A percentile compares a stretch with the other conserved stretches of the same genome.
Evolutionary conservation across 2,797 vertebrate genomes (phyloP).

Genomic region (Chaetophractus vellerosus): DNA sequence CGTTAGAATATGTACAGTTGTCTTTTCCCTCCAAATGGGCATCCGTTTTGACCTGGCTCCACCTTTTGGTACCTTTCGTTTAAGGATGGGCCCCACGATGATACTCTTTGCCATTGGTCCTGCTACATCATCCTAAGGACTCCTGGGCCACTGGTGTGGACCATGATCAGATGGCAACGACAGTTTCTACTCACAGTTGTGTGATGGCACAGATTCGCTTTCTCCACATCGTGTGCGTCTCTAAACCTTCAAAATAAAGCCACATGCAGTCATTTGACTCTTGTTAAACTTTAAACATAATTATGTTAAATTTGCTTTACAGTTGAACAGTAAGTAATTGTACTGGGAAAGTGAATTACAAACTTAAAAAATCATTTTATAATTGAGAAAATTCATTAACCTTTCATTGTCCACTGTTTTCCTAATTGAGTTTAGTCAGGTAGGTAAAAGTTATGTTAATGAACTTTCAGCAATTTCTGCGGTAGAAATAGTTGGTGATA

Average conservation of each 20-base stretch:
- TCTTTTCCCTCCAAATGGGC: not conserved
- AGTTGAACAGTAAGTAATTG: not conserved
- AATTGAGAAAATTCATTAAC: slow-evolving; percentile 20
- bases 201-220: not conserved
- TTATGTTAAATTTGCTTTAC: not conserved
- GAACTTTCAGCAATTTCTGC: not conserved
- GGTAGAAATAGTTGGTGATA: not conserved
- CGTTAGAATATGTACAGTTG: not conserved
- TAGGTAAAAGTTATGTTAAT: not conserved
- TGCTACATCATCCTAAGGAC: too few species aligned
- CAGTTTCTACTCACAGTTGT: not conserved
- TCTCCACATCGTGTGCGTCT: rapidly evolving
- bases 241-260: not conserved
- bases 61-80: too few species aligned
- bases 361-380: not conserved
- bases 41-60: not conserved
- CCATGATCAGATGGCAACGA: too few species aligned
- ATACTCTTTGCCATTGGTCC: too few species aligned
- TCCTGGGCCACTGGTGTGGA: too few species aligned
- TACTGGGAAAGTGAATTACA: not conserved
- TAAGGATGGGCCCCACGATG: too few species aligned
- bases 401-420: not conserved
- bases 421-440: not conserved
- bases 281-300: slow-evolving; percentile 32
- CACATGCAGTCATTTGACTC: not conserved